These are phyloP conservation scores for Metopolophium dirhodum DNA, from an alignment of 1,140 invertebrate genomes.

Conservation along the genomic window DNA sequence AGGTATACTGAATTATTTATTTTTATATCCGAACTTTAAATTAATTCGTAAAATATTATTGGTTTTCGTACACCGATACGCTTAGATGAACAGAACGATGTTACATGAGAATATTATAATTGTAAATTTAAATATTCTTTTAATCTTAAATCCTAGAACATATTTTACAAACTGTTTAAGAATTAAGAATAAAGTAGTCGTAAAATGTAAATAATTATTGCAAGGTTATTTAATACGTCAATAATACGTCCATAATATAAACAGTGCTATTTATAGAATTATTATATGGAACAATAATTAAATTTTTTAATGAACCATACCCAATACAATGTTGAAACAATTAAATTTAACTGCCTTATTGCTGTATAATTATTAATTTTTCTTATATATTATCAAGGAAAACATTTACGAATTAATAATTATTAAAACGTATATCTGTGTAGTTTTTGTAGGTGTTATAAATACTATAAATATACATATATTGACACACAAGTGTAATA, in stretches of 20 bases:
- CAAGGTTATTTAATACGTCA: constrained; percentile 2
- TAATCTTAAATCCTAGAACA: background rate
- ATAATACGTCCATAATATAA: background rate
- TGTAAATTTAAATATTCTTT: background rate
- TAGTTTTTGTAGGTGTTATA: background rate
- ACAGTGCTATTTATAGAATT: background rate
- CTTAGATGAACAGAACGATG: background rate
- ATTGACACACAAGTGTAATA: background rate
- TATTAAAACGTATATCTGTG: background rate
- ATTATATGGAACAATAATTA: constrained; percentile 13
- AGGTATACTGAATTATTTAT: background rate
- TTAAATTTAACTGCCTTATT: background rate
- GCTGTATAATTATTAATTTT: background rate
- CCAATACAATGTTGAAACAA: constrained; percentile 1
- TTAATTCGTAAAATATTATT: too few relatives aligned
- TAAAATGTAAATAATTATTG: background rate
- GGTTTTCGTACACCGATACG: background rate
- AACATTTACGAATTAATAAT: background rate
- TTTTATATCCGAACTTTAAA: background rate
- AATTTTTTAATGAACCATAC: background rate
- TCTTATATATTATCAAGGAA: background rate
- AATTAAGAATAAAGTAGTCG: background rate
- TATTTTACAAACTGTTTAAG: background rate
- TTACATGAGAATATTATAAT: background rate
- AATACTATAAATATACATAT: background rate